A percentile compares a stretch with the other conserved stretches of the same genome.
phyloP scores from a whole-genome alignment of 2,797 vertebrate species.

The Poecilia picta region DNA sequence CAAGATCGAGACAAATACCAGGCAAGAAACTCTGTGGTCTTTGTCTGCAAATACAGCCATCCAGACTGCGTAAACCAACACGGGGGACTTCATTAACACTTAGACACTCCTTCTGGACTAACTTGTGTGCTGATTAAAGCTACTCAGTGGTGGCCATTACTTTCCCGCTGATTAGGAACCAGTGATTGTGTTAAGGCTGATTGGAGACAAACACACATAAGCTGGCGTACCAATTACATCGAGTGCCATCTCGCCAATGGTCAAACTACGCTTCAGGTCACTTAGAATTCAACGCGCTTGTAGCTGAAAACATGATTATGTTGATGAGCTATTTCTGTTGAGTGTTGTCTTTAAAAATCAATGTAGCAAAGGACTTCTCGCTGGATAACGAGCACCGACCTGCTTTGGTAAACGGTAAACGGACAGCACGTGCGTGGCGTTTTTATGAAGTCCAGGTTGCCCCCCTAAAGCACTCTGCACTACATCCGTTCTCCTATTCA shows the following conservation, averaged over 20 bases:
- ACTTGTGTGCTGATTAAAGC: conserved; percentile 63
- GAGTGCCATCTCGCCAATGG: conserved; percentile 46
- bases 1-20: neutral
- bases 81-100: conserved; percentile 61
- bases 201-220: conserved; percentile 49
- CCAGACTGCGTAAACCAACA: conserved; percentile 37
- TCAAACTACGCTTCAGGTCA: conserved; percentile 36
- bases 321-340: conserved; percentile 28
- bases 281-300: conserved; percentile 50
- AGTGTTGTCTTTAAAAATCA: conserved; percentile 31
- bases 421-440: no score
- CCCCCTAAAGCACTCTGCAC: no score
- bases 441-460: no score
- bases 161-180: conserved; percentile 69
- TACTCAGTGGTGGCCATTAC: conserved; percentile 66
- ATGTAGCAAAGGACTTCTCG: conserved; percentile 11
- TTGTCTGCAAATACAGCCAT: conserved; percentile 21
- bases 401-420: neutral
- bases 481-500: no score
- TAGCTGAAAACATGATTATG: conserved; percentile 48
- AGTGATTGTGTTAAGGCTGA: conserved; percentile 63
- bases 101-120: conserved; percentile 52
- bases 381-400: conserved; percentile 12
- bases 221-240: conserved; percentile 59
- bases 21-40: conserved; percentile 16